Evolutionary conservation across 2,888 invertebrate species (phyloP).

Genomic region (Xestoiulus laeticollis): DNA sequence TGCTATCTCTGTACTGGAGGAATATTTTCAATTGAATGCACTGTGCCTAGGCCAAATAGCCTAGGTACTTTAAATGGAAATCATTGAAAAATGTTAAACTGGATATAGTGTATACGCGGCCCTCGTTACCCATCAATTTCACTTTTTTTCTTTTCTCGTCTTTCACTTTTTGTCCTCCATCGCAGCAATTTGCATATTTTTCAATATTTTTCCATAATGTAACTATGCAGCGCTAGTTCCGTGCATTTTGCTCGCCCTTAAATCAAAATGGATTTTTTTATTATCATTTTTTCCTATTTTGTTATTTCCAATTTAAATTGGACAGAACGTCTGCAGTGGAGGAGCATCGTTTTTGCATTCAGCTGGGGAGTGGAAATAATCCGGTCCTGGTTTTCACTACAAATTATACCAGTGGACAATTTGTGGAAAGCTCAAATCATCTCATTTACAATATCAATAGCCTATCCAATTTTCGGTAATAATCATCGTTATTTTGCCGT

Average conservation of each 20-base stretch:
- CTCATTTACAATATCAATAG: conserved; percentile 14
- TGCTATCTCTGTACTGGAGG: background rate
- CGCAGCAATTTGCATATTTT: conserved; percentile 28
- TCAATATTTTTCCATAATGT: conserved; percentile 43
- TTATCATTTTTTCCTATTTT: conserved; percentile 28
- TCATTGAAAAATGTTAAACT: background rate
- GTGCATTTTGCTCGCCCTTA: background rate
- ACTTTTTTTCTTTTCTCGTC: background rate
- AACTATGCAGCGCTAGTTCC: background rate
- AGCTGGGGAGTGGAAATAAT: background rate
- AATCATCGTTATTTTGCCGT: conserved; percentile 1
- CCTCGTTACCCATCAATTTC: conserved; percentile 2
- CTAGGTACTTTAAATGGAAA: background rate
- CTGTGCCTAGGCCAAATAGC: background rate
- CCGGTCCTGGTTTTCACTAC: background rate
- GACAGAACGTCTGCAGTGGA: background rate
- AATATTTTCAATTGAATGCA: background rate
- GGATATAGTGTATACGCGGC: background rate
- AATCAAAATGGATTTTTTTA: conserved; percentile 43
- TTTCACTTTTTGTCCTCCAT: conserved; percentile 29
- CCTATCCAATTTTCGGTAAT: background rate
- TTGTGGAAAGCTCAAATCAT: background rate
- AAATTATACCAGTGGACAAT: conserved; percentile 17
- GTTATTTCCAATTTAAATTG: conserved; percentile 40
- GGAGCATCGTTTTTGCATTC: background rate